Percentiles rank a stretch among this genome's conserved stretches.
These are phyloP conservation scores for Bombus balteatus DNA, from an alignment of 1,140 invertebrate genomes.

Conservation along the genomic window DNA sequence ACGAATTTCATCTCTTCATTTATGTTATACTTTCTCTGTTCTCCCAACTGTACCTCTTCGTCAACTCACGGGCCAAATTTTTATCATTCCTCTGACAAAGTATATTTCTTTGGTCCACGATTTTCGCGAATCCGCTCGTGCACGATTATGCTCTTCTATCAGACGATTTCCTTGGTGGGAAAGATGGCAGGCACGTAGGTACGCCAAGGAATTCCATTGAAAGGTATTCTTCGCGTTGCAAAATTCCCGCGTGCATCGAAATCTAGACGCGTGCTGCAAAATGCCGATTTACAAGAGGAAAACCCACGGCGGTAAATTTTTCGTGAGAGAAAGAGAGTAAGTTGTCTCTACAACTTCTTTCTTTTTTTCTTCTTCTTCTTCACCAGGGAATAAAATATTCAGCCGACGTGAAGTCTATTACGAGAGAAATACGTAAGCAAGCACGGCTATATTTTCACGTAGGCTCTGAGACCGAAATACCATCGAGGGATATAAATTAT, in stretches of 20 bases:
- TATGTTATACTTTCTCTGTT: no score
- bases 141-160: slow-evolving; percentile 11
- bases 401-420: neutral
- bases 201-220: slow-evolving; percentile 12
- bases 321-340: slow-evolving; percentile 4
- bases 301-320: slow-evolving; percentile 11
- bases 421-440: neutral
- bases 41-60: no score
- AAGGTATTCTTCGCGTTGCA: slow-evolving; percentile 17
- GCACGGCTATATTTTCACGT: neutral
- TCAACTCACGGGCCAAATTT: neutral
- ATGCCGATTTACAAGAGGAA: neutral
- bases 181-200: neutral
- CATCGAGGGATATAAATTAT: neutral
- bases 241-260: neutral
- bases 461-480: neutral
- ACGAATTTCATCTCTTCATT: no score
- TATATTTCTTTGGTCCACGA: no score
- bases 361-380: no score
- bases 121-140: neutral
- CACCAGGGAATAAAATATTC: neutral
- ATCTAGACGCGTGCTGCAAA: neutral
- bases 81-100: neutral
- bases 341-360: neutral
- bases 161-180: neutral